A percentile compares a stretch with the other conserved stretches of the same genome.
phyloP scores from a whole-genome alignment of 1,140 invertebrate genomes.

The Tigriopus japonicus region DNA sequence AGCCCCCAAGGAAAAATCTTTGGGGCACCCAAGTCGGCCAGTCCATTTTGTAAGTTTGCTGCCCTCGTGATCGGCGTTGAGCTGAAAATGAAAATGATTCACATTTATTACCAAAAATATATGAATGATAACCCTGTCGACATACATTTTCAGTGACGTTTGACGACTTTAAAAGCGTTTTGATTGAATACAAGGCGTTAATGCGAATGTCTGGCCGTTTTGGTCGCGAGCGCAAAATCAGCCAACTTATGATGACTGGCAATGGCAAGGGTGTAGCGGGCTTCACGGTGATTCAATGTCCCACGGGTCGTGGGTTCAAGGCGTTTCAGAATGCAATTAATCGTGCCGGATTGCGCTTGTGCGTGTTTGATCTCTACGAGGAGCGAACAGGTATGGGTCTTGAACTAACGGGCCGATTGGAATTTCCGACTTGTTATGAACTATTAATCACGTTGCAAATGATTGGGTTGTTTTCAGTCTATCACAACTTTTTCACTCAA shows the following conservation, averaged over 20 bases:
- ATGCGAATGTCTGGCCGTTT: constrained; percentile 65
- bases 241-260: constrained; percentile 57
- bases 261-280: constrained; percentile 72
- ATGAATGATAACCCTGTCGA: too few species aligned
- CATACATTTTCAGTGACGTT: constrained; percentile 60
- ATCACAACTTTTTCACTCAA: constrained; percentile 71
- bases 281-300: constrained; percentile 49
- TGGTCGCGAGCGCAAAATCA: constrained; percentile 47
- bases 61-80: neutral
- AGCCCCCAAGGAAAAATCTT: constrained; percentile 61
- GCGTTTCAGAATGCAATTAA: constrained; percentile 58
- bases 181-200: constrained; percentile 58
- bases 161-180: constrained; percentile 64
- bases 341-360: constrained; percentile 61
- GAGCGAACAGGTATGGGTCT: constrained; percentile 40
- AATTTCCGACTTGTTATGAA: neutral
- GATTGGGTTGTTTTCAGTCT: constrained; percentile 31
- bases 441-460: too few species aligned
- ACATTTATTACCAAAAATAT: constrained; percentile 16
- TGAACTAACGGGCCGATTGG: neutral
- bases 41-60: constrained; percentile 33
- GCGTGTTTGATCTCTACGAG: constrained; percentile 58
- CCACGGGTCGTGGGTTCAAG: constrained; percentile 33
- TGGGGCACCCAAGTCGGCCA: constrained; percentile 55
- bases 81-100: constrained; percentile 9